Percentiles rank a stretch among this genome's conserved stretches.
phyloP scores from a whole-genome alignment of 2,113 vertebrate genomes.

The Diadophis punctatus region DNA sequence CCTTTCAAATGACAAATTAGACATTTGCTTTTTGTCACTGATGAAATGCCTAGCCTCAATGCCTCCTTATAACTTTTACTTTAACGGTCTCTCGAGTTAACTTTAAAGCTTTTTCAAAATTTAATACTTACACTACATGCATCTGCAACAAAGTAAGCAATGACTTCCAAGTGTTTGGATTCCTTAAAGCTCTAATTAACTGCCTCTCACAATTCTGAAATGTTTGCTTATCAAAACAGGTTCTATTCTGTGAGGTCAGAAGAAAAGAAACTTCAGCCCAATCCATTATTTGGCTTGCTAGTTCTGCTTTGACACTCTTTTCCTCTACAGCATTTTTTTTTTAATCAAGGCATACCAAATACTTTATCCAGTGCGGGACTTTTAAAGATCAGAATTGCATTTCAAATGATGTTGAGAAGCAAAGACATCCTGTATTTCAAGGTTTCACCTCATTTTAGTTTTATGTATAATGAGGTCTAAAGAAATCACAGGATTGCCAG shows the following conservation, averaged over 20 bases:
- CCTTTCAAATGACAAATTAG: background rate
- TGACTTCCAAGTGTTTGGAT: conserved; percentile 52
- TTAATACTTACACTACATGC: conserved; percentile 19
- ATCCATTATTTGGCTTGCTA: conserved; percentile 41
- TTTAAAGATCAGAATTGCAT: background rate
- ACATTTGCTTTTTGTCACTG: background rate
- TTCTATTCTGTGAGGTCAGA: conserved; percentile 56
- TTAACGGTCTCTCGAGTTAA: background rate
- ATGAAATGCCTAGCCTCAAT: conserved; percentile 25
- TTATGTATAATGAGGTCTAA: background rate
- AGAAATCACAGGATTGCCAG: background rate
- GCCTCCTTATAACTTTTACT: background rate
- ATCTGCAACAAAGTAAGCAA: conserved; percentile 45
- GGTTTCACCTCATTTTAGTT: background rate
- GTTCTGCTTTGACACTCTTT: conserved; percentile 48
- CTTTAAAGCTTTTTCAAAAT: conserved; percentile 15
- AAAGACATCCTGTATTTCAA: background rate
- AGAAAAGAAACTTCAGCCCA: conserved; percentile 27
- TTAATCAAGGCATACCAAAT: background rate
- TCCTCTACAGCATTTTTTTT: conserved; percentile 8
- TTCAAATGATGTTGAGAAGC: background rate
- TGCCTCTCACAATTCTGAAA: conserved; percentile 46
- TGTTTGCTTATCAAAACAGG: conserved; percentile 66
- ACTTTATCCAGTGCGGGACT: background rate
- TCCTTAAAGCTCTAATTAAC: conserved; percentile 56